Evolutionary conservation across 2,888 invertebrate genomes (phyloP).

Genomic region (Drosophila kambysellisi): DNA sequence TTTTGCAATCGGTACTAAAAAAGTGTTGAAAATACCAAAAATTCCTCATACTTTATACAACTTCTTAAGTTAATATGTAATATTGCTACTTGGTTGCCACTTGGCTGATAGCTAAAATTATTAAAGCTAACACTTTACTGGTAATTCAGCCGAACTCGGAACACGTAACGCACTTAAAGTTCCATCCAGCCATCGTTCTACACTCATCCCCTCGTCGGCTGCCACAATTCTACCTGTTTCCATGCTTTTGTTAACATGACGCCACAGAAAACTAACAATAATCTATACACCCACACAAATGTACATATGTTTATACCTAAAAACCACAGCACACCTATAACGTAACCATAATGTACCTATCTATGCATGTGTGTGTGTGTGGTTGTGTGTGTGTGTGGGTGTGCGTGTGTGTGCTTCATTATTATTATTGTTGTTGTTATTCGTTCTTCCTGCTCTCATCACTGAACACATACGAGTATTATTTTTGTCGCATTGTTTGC

Average conservation of each 20-base stretch:
- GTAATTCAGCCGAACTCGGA: constrained; percentile 4
- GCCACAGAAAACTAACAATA: constrained; percentile 71
- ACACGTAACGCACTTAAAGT: constrained; percentile 43
- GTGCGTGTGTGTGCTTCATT: constrained; percentile 48
- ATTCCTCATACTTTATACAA: neutral
- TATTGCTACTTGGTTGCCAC: neutral
- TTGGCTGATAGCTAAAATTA: too few relatives aligned
- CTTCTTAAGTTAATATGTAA: neutral
- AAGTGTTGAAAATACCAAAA: neutral
- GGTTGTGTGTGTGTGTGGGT: constrained; percentile 20
- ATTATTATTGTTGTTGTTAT: constrained; percentile 56
- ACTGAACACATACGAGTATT: constrained; percentile 53
- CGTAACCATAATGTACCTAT: constrained; percentile 41
- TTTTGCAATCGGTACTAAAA: neutral
- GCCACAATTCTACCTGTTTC: constrained; percentile 40
- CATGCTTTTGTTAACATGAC: constrained; percentile 74
- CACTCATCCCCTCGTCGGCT: neutral
- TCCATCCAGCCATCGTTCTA: constrained; percentile 6
- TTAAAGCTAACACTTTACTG: constrained; percentile 31
- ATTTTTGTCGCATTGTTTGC: constrained; percentile 77
- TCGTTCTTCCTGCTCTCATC: constrained; percentile 51
- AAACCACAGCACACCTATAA: constrained; percentile 62
- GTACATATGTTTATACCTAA: neutral
- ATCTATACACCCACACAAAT: constrained; percentile 37
- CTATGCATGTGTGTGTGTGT: constrained; percentile 22